Evolutionary conservation across 2,888 invertebrate genomes (phyloP), one percentile per base, ranked within the genome.

Genomic region (Oithona nana): DNA sequence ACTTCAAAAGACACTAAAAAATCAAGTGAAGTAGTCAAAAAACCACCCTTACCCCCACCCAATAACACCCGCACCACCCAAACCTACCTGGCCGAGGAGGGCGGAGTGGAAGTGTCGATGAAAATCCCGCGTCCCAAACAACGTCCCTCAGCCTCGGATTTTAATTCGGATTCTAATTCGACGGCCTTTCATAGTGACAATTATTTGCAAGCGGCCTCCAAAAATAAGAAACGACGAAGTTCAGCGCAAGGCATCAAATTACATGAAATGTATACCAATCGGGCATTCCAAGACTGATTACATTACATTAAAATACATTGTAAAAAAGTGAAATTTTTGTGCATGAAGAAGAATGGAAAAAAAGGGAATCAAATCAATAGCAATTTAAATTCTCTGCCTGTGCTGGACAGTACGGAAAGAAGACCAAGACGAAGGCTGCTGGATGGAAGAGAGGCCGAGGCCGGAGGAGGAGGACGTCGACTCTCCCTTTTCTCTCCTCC

Each of bases 241-340:
- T 39, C 39, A 11, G 39, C 39, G 6, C 8, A 6, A 11, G 39
- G 39, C 39, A 39, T 39, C 39, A 52, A 52, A 4, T 24, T 52
- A 16, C 54, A 52, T 4, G 54, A 52, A 52, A 52, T 52, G 54
- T 52, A 52, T 22, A 52, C 54, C 22, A 52, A 52, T 22, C 16
- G 24, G 54, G 54, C 39, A 39, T 39, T 39, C 39, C 39, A 39
- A 39, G 39, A 39, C 39, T 39, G 39, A 39, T n/a, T n/a, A n/a
- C n/a, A n/a, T n/a, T n/a, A n/a, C n/a, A n/a, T n/a, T n/a, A n/a
- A n/a, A n/a, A n/a, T n/a, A n/a, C 39, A 6, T 39, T 39, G 39
- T 16, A 39, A 39, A 39, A 39, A 39, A 39, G 6, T 39, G 39
- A 39, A 39, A 16, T 39, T 39, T 6, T 39, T 39, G 39, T 39